Evolutionary conservation across 1,140 invertebrate species (phyloP).

Genomic region (Drosophila ogumai): DNA sequence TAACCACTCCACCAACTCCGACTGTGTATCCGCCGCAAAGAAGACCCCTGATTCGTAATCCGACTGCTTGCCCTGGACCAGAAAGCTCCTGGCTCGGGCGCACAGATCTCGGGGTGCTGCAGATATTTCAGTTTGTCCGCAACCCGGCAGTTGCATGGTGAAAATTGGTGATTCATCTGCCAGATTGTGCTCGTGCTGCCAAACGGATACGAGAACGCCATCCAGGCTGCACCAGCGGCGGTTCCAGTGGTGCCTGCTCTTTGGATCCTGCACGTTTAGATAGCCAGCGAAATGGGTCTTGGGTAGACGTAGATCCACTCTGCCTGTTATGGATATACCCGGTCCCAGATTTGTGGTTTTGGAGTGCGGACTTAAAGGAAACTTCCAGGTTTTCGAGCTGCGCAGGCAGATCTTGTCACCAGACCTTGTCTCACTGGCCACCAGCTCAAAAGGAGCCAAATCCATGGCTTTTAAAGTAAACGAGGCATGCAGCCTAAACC

Average conservation of each 20-base stretch:
- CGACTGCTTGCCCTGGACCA: slow-evolving; percentile 41
- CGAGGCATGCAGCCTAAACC: slow-evolving; percentile 76
- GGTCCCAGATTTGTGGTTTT: slow-evolving; percentile 63
- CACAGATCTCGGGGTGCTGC: slow-evolving; percentile 68
- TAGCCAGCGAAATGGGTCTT: slow-evolving; percentile 62
- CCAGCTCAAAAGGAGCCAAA: slow-evolving; percentile 66
- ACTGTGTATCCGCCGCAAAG: slow-evolving; percentile 74
- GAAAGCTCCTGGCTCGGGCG: slow-evolving; percentile 70
- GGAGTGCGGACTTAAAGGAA: slow-evolving; percentile 55
- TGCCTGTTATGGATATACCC: slow-evolving; percentile 59
- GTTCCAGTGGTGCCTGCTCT: slow-evolving; percentile 72
- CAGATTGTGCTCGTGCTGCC: slow-evolving; percentile 66
- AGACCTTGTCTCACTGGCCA: slow-evolving; percentile 33
- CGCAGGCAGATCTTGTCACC: slow-evolving; percentile 65
- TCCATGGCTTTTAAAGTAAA: slow-evolving; percentile 55
- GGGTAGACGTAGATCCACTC: slow-evolving; percentile 66
- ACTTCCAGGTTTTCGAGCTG: slow-evolving; percentile 50
- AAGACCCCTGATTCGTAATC: slow-evolving; percentile 38
- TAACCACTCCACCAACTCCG: slow-evolving; percentile 66
- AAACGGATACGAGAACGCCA: slow-evolving; percentile 58
- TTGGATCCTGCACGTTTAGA: slow-evolving; percentile 71
- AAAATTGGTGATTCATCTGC: slow-evolving; percentile 47
- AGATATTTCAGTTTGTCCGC: slow-evolving; percentile 21
- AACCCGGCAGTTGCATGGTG: slow-evolving; percentile 36
- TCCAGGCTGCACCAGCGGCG: slow-evolving; percentile 75